A percentile compares a stretch with the other conserved stretches of the same genome.
Evolutionary conservation across 2,888 invertebrate genomes (phyloP).

Genomic region (Caenorhabditis parvicauda): DNA sequence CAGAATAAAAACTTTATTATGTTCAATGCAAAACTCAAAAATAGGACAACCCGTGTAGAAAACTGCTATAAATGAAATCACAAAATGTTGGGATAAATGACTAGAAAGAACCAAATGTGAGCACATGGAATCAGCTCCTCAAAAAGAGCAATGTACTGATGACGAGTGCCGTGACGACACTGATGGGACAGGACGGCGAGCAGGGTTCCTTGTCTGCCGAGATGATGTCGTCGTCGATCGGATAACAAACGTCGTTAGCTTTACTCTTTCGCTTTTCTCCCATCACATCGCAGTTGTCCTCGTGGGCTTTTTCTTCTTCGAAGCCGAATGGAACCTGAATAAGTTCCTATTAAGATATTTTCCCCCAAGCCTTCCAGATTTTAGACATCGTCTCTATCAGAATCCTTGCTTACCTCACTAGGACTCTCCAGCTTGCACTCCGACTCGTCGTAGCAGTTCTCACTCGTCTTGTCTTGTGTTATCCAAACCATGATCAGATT

Average conservation of each 20-base stretch:
- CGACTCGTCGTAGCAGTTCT: conserved; percentile 52
- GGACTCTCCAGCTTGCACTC: conserved; percentile 46
- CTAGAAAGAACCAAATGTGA: too few relatives aligned
- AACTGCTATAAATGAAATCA: too few relatives aligned
- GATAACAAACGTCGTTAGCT: conserved; percentile 28
- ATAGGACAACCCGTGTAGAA: too few relatives aligned
- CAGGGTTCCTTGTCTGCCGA: too few relatives aligned
- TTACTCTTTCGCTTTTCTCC: conserved; percentile 16
- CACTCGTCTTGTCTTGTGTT: conserved; percentile 36
- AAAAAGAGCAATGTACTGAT: too few relatives aligned
- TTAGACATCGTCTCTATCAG: background rate
- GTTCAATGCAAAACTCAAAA: too few relatives aligned
- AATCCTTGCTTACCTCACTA: conserved; percentile 10
- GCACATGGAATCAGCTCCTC: too few relatives aligned
- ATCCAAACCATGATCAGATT: conserved; percentile 60
- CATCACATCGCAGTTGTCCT: conserved; percentile 7
- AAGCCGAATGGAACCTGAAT: conserved; percentile 41
- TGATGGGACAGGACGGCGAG: too few relatives aligned
- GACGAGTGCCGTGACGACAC: too few relatives aligned
- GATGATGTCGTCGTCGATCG: conserved; percentile 20
- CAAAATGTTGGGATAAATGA: too few relatives aligned
- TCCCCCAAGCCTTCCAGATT: background rate
- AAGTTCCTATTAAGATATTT: background rate
- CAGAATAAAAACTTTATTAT: too few relatives aligned
- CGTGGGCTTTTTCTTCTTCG: conserved; percentile 16